Evolutionary conservation across 2,888 invertebrate species (phyloP).

Genomic region (Vannuccia rotundouncinata): DNA sequence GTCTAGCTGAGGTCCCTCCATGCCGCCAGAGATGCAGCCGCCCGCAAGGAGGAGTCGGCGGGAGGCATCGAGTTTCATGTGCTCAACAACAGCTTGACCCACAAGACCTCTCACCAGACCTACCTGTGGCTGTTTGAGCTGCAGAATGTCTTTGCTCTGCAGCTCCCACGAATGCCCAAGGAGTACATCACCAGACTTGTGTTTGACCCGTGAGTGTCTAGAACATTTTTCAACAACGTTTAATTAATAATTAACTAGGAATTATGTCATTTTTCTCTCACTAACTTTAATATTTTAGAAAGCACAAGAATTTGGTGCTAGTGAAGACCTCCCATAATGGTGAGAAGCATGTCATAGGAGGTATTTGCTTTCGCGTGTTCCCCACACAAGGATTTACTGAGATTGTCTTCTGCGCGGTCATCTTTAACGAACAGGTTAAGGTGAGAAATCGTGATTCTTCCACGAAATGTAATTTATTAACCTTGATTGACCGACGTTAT

Average conservation of each 20-base stretch:
- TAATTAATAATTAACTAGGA: neutral
- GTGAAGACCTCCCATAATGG: slow-evolving; percentile 62
- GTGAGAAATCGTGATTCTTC: slow-evolving; percentile 40
- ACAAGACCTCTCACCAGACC: slow-evolving; percentile 61
- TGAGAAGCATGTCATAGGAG: slow-evolving; percentile 71
- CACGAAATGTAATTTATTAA: neutral
- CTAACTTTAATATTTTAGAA: slow-evolving; percentile 54
- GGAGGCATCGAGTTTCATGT: slow-evolving; percentile 87
- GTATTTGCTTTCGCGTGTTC: slow-evolving; percentile 92
- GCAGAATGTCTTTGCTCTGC: slow-evolving; percentile 88
- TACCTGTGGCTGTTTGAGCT: slow-evolving; percentile 86
- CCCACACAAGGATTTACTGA: slow-evolving; percentile 90
- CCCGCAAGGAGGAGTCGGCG: slow-evolving; percentile 77
- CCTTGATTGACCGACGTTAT: too few relatives aligned
- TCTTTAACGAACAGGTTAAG: slow-evolving; percentile 82
- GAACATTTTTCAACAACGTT: slow-evolving; percentile 38
- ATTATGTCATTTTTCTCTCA: neutral
- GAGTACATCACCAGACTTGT: slow-evolving; percentile 90
- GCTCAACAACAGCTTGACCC: slow-evolving; percentile 74
- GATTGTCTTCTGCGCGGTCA: slow-evolving; percentile 95
- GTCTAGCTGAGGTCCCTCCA: slow-evolving; percentile 28
- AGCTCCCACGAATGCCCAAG: slow-evolving; percentile 90
- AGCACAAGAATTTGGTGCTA: slow-evolving; percentile 82
- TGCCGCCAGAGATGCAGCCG: slow-evolving; percentile 73
- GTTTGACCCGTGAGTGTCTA: slow-evolving; percentile 70